Evolutionary conservation across 2,888 invertebrate species (phyloP).

Genomic region (Argyresthia goedartella): DNA sequence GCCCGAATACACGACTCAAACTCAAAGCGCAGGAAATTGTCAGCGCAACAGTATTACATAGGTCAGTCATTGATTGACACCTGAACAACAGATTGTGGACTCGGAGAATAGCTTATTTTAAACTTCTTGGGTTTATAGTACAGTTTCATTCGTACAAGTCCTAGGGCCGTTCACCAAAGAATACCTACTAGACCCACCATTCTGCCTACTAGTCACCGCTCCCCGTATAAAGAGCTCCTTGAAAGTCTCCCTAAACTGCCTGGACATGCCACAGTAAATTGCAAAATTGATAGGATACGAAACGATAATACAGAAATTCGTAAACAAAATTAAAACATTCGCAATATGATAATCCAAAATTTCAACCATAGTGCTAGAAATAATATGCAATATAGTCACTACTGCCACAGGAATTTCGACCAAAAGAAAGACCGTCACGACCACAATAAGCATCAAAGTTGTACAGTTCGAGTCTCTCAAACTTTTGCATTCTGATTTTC

Average conservation of each 20-base stretch:
- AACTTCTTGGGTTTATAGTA: not conserved
- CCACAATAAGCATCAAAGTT: conserved; percentile 88
- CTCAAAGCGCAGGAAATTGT: not conserved
- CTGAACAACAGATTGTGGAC: too few relatives aligned
- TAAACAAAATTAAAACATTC: conserved; percentile 82
- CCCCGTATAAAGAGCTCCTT: conserved; percentile 83
- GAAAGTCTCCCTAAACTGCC: conserved; percentile 94
- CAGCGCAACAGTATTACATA: not conserved
- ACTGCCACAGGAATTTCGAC: conserved; percentile 89
- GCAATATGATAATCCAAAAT: conserved; percentile 84
- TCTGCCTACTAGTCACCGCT: conserved; percentile 72
- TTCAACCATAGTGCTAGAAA: conserved; percentile 79
- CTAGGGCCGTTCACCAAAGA: conserved; percentile 86
- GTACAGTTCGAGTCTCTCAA: conserved; percentile 87
- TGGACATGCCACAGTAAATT: conserved; percentile 96
- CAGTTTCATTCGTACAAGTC: conserved; percentile 88
- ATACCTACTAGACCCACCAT: conserved; percentile 81
- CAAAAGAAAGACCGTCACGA: conserved; percentile 85
- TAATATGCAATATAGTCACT: conserved; percentile 85
- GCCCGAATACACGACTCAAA: not conserved
- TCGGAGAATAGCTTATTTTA: not conserved
- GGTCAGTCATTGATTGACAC: too few relatives aligned
- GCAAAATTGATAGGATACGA: conserved; percentile 96
- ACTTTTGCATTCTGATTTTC: conserved; percentile 83
- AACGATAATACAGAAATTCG: conserved; percentile 92